Evolutionary conservation across 2,113 vertebrate species (phyloP).

Genomic region (Nothoprocta perdicaria): DNA sequence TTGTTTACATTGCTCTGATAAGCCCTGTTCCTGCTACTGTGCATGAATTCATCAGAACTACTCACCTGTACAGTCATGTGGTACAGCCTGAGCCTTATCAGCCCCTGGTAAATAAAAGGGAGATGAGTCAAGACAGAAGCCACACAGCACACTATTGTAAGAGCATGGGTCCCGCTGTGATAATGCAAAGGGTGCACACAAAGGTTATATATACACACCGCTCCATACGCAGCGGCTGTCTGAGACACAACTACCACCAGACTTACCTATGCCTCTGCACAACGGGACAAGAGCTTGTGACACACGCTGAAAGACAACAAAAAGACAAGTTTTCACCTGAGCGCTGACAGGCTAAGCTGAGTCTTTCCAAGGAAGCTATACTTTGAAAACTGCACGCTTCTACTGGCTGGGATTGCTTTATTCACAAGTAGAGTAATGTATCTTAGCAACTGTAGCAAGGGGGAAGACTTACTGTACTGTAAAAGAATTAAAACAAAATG

Average conservation of each 20-base stretch:
- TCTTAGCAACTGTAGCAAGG: slow-evolving; percentile 64
- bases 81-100: neutral
- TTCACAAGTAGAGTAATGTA: slow-evolving; percentile 50
- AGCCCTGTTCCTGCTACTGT: neutral
- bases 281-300: neutral
- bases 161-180: neutral
- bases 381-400: slow-evolving; percentile 15
- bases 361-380: neutral
- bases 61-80: neutral
- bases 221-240: neutral
- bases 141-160: neutral
- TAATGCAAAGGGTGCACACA: neutral
- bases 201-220: neutral
- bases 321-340: slow-evolving; percentile 22
- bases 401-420: slow-evolving; percentile 33
- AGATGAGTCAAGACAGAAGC: neutral
- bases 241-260: neutral
- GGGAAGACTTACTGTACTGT: slow-evolving; percentile 62
- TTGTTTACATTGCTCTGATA: slow-evolving; percentile 13
- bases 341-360: neutral
- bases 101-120: neutral
- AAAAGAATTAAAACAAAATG: slow-evolving; percentile 71
- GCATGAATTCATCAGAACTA: neutral
- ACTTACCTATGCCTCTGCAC: neutral
- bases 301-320: neutral